These are phyloP conservation scores for Papilio polytes DNA, from an alignment of 1,140 invertebrate species.

Conservation along the genomic window DNA sequence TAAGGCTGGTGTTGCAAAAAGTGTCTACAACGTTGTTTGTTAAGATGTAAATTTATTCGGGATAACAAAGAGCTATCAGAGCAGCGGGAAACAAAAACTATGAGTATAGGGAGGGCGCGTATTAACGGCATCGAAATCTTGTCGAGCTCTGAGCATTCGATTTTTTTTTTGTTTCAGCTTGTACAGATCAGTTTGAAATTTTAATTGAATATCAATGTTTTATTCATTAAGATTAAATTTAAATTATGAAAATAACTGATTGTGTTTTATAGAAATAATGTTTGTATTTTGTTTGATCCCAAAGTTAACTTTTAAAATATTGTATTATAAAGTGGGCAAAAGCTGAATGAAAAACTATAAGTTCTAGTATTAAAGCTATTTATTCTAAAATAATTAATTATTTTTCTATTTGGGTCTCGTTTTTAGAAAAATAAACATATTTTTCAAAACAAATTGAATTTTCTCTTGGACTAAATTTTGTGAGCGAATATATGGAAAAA, in stretches of 20 bases:
- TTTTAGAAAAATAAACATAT: background rate
- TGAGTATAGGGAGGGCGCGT: background rate
- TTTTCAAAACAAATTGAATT: slow-evolving; percentile 21
- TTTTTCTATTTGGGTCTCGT: background rate
- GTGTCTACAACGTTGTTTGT: slow-evolving; percentile 36
- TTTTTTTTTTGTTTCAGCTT: background rate
- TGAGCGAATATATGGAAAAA: slow-evolving; percentile 12
- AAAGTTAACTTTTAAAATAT: too few relatives aligned
- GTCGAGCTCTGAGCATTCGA: background rate
- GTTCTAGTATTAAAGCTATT: too few relatives aligned
- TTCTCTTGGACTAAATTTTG: slow-evolving; percentile 4
- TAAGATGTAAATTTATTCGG: slow-evolving; percentile 36
- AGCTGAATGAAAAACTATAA: too few relatives aligned
- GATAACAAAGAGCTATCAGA: slow-evolving; percentile 41
- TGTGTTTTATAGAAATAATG: too few relatives aligned
- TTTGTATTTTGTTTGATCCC: too few relatives aligned
- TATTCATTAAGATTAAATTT: background rate
- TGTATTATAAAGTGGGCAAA: too few relatives aligned
- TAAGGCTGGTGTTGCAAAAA: slow-evolving; percentile 44
- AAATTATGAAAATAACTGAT: background rate
- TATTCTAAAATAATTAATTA: background rate
- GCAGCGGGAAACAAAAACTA: slow-evolving; percentile 16
- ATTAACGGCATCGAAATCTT: slow-evolving; percentile 14
- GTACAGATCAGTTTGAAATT: too few relatives aligned
- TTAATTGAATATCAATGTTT: background rate